Conservation (phyloP, 1,140 invertebrate species). For the Sycophaga agraensis region DNA sequence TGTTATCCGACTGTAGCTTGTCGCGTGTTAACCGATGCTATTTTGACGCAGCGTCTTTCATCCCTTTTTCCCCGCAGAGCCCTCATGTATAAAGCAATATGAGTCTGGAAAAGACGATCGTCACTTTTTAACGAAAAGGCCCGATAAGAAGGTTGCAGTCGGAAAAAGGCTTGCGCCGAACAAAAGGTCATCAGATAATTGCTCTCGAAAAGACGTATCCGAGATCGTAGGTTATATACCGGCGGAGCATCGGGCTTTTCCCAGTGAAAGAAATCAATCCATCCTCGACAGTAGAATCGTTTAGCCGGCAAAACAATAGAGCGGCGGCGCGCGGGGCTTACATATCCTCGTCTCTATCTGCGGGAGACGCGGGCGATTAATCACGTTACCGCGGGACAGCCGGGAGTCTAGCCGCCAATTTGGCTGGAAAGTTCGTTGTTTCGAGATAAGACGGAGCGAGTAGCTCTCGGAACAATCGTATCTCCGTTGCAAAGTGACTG, state of each 20-base stretch:
- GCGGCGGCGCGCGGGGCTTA: not conserved
- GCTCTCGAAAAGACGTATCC: no score
- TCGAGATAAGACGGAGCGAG: slow-evolving; percentile 34
- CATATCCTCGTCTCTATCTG: slow-evolving; percentile 33
- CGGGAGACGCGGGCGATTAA: slow-evolving; percentile 44
- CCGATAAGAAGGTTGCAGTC: no score
- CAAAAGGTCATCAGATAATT: no score
- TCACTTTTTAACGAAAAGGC: no score
- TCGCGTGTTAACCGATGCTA: no score
- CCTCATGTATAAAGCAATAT: no score
- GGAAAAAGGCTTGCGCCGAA: no score
- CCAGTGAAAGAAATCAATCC: not conserved
- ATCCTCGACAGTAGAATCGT: not conserved
- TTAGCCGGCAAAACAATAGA: slow-evolving; percentile 13
- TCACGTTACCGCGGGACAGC: slow-evolving; percentile 40
- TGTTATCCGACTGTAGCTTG: no score
- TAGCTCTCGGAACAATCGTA: slow-evolving; percentile 37
- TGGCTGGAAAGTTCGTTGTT: slow-evolving; percentile 46
- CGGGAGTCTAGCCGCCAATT: slow-evolving; percentile 41
- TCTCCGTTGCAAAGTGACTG: slow-evolving; percentile 20
- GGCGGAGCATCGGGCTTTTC: not conserved
- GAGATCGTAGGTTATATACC: no score
- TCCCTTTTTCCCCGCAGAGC: no score
- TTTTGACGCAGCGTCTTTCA: no score
- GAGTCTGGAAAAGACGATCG: no score